Percentiles rank a stretch among this genome's conserved stretches.
Evolutionary conservation across 2,797 vertebrate species (phyloP).

Genomic region (Lepus oiostolus): DNA sequence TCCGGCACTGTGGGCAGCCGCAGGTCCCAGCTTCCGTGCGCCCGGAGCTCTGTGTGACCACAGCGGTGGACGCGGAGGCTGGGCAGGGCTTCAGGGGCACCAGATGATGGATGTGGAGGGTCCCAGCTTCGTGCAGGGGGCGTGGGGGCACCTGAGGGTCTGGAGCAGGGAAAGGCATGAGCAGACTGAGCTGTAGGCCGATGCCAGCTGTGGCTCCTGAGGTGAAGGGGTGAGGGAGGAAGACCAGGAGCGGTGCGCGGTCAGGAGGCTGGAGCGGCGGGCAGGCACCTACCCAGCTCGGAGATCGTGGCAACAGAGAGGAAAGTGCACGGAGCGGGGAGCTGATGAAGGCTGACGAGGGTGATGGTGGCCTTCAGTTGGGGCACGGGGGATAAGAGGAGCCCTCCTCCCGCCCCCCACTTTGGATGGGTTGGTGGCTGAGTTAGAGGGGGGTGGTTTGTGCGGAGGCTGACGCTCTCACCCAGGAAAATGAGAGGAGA

Average conservation of each 20-base stretch:
- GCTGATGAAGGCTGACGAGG: background rate
- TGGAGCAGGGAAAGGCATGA: background rate
- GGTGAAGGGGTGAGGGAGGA: background rate
- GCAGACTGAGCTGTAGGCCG: background rate
- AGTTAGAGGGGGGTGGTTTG: background rate
- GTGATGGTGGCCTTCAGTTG: background rate
- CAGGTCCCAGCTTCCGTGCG: background rate
- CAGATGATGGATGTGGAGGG: too few species aligned
- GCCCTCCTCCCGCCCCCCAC: fast-evolving
- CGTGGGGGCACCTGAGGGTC: background rate
- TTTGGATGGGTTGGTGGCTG: background rate
- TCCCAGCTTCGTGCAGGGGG: background rate
- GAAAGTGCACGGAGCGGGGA: too few species aligned
- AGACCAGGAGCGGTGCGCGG: too few species aligned
- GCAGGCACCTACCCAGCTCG: background rate
- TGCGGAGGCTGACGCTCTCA: background rate
- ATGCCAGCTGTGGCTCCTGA: background rate
- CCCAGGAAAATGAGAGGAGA: background rate
- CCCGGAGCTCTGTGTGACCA: background rate
- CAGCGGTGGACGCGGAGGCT: background rate
- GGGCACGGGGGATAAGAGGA: background rate
- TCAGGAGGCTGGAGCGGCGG: background rate
- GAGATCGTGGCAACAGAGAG: background rate
- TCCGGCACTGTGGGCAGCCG: background rate
- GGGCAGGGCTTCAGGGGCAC: too few species aligned